Conservation (phyloP, 2,888 invertebrate species). For the Ormia ochracea region DNA sequence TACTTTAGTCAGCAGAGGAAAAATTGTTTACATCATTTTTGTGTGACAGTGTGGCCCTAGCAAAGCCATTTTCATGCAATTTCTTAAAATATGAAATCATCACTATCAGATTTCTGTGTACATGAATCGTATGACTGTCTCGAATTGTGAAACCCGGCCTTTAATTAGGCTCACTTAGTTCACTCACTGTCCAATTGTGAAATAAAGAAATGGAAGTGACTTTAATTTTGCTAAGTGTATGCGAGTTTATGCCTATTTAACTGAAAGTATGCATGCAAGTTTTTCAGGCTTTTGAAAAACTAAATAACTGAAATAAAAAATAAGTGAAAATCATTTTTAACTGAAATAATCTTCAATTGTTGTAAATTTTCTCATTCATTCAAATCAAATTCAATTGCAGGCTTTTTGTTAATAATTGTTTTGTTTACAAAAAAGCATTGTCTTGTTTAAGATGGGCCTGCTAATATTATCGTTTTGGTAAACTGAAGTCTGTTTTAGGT, state of each 20-base stretch:
- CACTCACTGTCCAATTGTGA: background rate
- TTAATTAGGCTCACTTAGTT: no score
- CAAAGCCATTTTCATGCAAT: no score
- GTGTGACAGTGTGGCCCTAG: no score
- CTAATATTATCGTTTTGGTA: background rate
- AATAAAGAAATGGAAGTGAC: background rate
- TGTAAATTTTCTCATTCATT: background rate
- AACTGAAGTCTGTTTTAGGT: background rate
- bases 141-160: no score
- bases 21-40: no score
- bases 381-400: constrained; percentile 14
- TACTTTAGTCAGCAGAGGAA: no score
- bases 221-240: background rate
- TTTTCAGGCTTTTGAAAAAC: constrained; percentile 24
- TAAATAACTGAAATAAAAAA: background rate
- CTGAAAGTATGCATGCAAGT: constrained; percentile 18
- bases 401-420: constrained; percentile 5
- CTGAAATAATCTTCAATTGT: constrained; percentile 28
- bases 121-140: no score
- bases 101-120: no score
- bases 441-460: constrained; percentile 46
- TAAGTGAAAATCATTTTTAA: constrained; percentile 50
- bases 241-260: background rate
- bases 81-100: no score
- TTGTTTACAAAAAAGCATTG: constrained; percentile 6